Percentiles rank a stretch among this genome's conserved stretches.
phyloP scores from a whole-genome alignment of 2,113 vertebrate genomes.

The Ginglymostoma cirratum region DNA sequence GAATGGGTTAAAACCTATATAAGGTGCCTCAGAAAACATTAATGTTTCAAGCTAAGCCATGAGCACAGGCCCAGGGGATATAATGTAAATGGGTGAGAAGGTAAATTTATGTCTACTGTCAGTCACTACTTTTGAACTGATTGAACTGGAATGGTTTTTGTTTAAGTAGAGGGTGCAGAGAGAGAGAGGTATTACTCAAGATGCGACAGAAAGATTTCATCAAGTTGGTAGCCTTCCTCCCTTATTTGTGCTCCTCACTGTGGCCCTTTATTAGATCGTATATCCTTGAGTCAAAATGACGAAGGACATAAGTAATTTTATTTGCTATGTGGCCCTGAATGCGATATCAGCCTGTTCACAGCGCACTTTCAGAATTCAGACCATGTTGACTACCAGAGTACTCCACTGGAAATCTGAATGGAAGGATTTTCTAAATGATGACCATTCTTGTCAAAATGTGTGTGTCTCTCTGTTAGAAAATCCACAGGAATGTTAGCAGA shows the following conservation, averaged over 20 bases:
- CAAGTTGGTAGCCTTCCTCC: background rate
- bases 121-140: background rate
- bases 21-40: background rate
- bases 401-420: too few relatives aligned
- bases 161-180: background rate
- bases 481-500: constrained; percentile 21
- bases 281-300: background rate
- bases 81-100: too few relatives aligned
- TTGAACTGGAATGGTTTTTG: background rate
- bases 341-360: background rate
- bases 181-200: background rate
- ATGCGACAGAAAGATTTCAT: too few relatives aligned
- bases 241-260: background rate
- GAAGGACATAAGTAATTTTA: background rate
- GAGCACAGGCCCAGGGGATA: background rate
- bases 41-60: background rate
- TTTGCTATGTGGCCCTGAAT: background rate
- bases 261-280: background rate
- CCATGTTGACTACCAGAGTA: too few relatives aligned
- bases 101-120: background rate
- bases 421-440: background rate
- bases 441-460: background rate
- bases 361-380: background rate
- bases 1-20: background rate
- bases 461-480: background rate